These are phyloP conservation scores for Pavo muticus DNA, from an alignment of 2,113 vertebrate species.

Conservation along the genomic window DNA sequence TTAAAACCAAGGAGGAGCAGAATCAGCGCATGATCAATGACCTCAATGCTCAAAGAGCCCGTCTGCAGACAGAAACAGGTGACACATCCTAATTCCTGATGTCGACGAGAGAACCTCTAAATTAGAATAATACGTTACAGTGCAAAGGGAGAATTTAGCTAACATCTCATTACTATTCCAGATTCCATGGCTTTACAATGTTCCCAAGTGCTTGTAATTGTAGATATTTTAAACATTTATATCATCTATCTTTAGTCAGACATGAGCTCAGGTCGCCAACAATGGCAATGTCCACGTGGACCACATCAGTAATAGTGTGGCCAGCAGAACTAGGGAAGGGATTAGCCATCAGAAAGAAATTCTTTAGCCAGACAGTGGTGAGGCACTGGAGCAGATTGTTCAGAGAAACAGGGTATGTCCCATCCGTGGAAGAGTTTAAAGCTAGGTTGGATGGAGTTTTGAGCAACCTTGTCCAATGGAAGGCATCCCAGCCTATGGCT, in stretches of 20 bases:
- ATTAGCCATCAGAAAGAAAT: too few relatives aligned
- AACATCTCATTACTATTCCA: not conserved
- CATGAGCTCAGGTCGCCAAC: not conserved
- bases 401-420: too few relatives aligned
- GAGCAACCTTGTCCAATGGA: too few relatives aligned
- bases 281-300: not conserved
- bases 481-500: too few relatives aligned
- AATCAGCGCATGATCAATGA: conserved; percentile 88
- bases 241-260: not conserved
- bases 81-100: not conserved
- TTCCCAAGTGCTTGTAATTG: not conserved
- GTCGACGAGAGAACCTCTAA: not conserved
- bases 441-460: too few relatives aligned
- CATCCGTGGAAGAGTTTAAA: too few relatives aligned
- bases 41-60: conserved; percentile 80
- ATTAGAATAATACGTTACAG: not conserved
- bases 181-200: not conserved
- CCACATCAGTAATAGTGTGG: not conserved
- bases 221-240: not conserved
- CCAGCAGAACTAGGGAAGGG: too few relatives aligned
- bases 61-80: conserved; percentile 89
- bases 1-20: conserved; percentile 89
- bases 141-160: not conserved
- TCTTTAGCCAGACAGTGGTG: too few relatives aligned
- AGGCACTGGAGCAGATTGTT: too few relatives aligned